phyloP scores from a whole-genome alignment of 2,888 invertebrate species.

The Apantesis nais region DNA sequence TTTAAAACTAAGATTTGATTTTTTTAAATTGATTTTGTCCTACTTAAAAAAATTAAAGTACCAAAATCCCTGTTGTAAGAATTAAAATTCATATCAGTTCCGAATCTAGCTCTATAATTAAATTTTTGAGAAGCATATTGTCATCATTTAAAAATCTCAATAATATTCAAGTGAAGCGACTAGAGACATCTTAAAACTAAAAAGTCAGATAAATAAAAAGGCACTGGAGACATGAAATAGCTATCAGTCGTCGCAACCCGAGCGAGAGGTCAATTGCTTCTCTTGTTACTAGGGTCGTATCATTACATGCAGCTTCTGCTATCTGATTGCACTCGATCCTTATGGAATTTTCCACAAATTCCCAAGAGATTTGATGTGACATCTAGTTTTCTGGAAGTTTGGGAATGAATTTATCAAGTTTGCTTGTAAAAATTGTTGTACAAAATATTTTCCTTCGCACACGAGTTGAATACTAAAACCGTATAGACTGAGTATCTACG shows the following conservation, averaged over 20 bases:
- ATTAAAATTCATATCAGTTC: too few relatives aligned
- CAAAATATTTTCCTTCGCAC: background rate
- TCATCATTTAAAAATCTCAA: background rate
- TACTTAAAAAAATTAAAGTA: too few relatives aligned
- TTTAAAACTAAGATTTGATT: too few relatives aligned
- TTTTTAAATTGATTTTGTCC: too few relatives aligned
- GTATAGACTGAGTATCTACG: background rate
- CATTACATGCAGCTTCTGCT: constrained; percentile 24
- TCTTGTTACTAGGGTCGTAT: constrained; percentile 14
- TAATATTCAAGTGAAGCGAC: background rate
- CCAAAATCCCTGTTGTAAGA: too few relatives aligned
- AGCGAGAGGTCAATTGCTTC: constrained; percentile 20
- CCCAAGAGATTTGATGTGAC: background rate
- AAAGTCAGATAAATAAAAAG: constrained; percentile 1
- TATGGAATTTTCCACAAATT: constrained; percentile 6
- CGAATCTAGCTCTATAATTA: too few relatives aligned
- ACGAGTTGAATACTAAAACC: background rate
- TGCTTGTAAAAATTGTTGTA: background rate
- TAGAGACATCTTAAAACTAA: constrained; percentile 1
- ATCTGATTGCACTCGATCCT: background rate
- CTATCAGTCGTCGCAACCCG: constrained; percentile 10
- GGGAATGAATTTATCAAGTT: background rate
- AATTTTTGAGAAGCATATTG: too few relatives aligned
- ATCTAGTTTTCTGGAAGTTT: constrained; percentile 6
- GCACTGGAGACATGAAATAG: constrained; percentile 8